Evolutionary conservation across 2,797 vertebrate genomes (phyloP).

Genomic region (Calcarius lapponicus): DNA sequence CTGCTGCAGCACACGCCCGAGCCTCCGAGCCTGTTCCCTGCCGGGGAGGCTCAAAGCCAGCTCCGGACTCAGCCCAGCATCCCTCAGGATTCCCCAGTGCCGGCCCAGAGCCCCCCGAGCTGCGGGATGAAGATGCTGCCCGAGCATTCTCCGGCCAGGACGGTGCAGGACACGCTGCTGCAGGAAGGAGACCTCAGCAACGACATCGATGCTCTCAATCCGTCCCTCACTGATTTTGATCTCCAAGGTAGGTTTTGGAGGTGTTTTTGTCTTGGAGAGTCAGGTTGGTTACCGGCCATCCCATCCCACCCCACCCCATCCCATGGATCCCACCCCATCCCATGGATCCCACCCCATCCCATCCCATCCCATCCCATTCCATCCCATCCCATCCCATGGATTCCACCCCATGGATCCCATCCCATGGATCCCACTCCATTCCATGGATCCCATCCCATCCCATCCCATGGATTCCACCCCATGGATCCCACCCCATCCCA

Average conservation of each 20-base stretch:
- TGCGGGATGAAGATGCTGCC: conserved; percentile 75
- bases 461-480: background rate
- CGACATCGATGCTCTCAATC: conserved; percentile 91
- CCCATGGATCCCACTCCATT: background rate
- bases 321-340: too few relatives aligned
- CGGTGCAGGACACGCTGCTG: conserved; percentile 83
- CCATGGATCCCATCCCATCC: too few relatives aligned
- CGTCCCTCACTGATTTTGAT: conserved; percentile 93
- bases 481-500: too few relatives aligned
- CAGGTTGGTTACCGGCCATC: background rate
- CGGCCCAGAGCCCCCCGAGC: conserved; percentile 81
- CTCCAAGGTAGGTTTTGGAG: conserved; percentile 84
- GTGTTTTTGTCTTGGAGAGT: background rate
- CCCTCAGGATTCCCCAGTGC: conserved; percentile 80
- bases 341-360: too few relatives aligned
- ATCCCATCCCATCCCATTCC: too few relatives aligned
- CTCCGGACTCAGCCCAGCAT: conserved; percentile 68
- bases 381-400: too few relatives aligned
- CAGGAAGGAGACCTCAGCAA: conserved; percentile 86
- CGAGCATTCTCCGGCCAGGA: conserved; percentile 75
- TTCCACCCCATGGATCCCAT: too few relatives aligned
- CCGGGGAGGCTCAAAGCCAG: conserved; percentile 72
- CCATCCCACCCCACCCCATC: too few relatives aligned
- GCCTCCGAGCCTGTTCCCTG: conserved; percentile 62
- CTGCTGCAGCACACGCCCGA: conserved; percentile 74